These are phyloP conservation scores for Plusia festucae DNA, from an alignment of 2,888 invertebrate species.

Conservation along the genomic window DNA sequence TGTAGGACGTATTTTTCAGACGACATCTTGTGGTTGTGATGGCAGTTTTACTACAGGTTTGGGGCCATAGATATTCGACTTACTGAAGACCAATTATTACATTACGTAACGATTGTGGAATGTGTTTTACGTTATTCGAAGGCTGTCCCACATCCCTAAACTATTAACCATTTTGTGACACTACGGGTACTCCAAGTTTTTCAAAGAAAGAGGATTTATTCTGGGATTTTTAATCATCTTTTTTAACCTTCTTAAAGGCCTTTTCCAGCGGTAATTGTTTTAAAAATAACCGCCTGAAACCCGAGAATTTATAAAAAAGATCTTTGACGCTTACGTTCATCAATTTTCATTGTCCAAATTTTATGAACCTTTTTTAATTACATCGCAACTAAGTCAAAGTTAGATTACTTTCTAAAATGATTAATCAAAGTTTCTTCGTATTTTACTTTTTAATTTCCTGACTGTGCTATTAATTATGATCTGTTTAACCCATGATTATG, in stretches of 20 bases:
- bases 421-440: slow-evolving; percentile 62
- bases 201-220: background rate
- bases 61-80: too few species aligned
- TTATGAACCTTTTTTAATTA: slow-evolving; percentile 67
- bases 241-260: background rate
- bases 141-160: too few species aligned
- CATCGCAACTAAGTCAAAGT: slow-evolving; percentile 51
- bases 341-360: slow-evolving; percentile 61
- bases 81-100: too few species aligned
- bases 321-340: slow-evolving; percentile 49
- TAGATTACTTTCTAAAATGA: slow-evolving; percentile 65
- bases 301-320: slow-evolving; percentile 15
- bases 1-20: too few species aligned
- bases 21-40: too few species aligned
- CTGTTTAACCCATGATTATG: slow-evolving; percentile 19
- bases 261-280: background rate
- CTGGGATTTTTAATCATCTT: background rate
- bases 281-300: background rate
- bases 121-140: too few species aligned
- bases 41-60: too few species aligned
- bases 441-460: slow-evolving; percentile 29
- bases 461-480: slow-evolving; percentile 20
- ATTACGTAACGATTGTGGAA: too few species aligned
- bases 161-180: too few species aligned
- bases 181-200: background rate